Base-by-base conservation (phyloP, 2,888 invertebrate species). In the Erynnis tages region DNA sequence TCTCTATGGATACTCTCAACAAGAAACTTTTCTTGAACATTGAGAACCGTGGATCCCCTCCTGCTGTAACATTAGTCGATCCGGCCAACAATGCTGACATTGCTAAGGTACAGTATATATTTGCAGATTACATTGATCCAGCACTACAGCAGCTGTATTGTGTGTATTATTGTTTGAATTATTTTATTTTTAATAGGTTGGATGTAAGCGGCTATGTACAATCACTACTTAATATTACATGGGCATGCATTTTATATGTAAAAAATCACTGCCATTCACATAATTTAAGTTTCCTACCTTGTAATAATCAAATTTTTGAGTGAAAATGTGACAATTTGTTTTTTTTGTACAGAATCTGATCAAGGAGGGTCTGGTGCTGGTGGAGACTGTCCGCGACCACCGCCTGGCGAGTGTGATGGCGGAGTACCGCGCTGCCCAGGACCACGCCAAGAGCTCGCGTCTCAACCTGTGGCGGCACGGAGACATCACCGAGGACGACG, bases 401-500 rank as follows among this genome's bases (percentile, higher is more conserved):
- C 93, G 96, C 64, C 92, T 98, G 60, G 92, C 93, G 56, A 92
- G 93, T 74, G 81, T 98, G 77, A 93, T 95, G 79, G 84, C 91
- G 32, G 96, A 96, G 69, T 98, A 98, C 85, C 92, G 92, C 73
- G 93, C 92, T 53, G 97, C 97, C 35, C 96, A 98, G 80, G 94
- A 96, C 59, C 91, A 92, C 60, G 98, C 98, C 14, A 95, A 96
- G 86, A 93, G 93, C 69, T 92, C 93, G 64, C 97, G 97, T 79
- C 91, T 93, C 67, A 96, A 95, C 82, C 94, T 99, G 69, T 99
- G 99, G 99, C 94, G 96, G 74, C 99, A 99, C 78, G 99, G 99
- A n/a, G 99, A 99, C 84, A 97, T 99, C 85, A 96, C 96, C 56
- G 97, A 96, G 59, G 97, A 97, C 70, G 97, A 98, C 79, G 96